Base-by-base conservation (phyloP, 2,888 invertebrate species). In the Epicampocera succincta region DNA sequence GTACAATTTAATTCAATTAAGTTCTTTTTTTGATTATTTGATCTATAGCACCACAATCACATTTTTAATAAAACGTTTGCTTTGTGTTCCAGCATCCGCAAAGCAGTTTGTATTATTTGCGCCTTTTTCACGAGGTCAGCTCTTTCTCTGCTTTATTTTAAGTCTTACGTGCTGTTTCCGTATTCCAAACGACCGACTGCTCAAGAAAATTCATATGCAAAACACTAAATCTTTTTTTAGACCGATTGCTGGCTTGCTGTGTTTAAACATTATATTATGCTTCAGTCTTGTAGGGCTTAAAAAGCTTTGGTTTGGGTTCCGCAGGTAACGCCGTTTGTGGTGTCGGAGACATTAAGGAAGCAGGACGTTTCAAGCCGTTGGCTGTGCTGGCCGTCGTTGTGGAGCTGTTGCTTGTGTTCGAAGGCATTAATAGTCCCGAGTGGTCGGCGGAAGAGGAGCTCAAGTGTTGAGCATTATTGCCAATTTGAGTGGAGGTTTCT, bases 221-320 rank as follows among this genome's bases (percentile, higher is more conserved):
- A 8, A 8, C 33, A 33, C 6, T 33, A 1, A 33, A 8, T 33
- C 1, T 9, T 33, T 33, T 6, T 8, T 33, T 9, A 33, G 33
- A 33, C 9, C 8, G 8, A 9, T 33, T 33, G 33, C 6, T 33
- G 5, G 33, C 33, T 33, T 33, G 33, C 8, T 1, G 1, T 33
- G 33, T 8, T 4, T 4, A 33, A 33, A 33, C 33, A 5, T 33
- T 1, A 33, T 9, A 33, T 8, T 33, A 90, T 77, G 88, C 88
- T 85, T 91, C 91, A 77, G 90, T 90, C 86, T 95, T 95, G 91
- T 95, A 95, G 0, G 95, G 95, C 88, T 95, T 95, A 88, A 95
- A 95, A 25, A 95, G 91, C 87, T 95, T 94, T 0, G 94, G 94
- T 86, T 93, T 93, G 48, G 92, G 87, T 80, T 89, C 89, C 6